Conservation (phyloP, 1,140 invertebrate genomes). For the Drosophila nikananu region DNA sequence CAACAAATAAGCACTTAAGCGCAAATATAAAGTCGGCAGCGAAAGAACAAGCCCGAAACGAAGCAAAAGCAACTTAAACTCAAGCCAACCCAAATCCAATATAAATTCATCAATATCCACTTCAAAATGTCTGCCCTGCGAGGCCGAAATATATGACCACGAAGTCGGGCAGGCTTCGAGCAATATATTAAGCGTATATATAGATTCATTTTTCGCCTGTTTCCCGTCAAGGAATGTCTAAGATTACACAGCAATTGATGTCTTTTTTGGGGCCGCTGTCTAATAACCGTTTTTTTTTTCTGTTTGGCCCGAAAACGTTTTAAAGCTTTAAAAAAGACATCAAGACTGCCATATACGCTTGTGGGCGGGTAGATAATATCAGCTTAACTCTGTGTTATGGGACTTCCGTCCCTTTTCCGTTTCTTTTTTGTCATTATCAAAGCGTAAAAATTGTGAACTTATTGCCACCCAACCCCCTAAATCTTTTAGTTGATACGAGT, state of each 20-base stretch:
- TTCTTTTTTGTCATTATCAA: slow-evolving; percentile 51
- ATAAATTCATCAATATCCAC: slow-evolving; percentile 78
- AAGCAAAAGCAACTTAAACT: slow-evolving; percentile 21
- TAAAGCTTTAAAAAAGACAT: slow-evolving; percentile 37
- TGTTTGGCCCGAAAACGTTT: slow-evolving; percentile 50
- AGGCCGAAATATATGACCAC: slow-evolving; percentile 36
- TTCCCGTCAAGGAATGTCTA: slow-evolving; percentile 54
- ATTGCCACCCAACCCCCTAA: slow-evolving; percentile 15
- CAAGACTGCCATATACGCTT: slow-evolving; percentile 8
- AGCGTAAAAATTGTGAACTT: slow-evolving; percentile 53
- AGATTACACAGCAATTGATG: slow-evolving; percentile 78
- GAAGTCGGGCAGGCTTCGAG: slow-evolving; percentile 27
- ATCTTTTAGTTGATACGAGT: slow-evolving; percentile 52
- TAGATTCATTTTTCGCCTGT: slow-evolving; percentile 35
- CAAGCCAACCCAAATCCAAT: slow-evolving; percentile 61
- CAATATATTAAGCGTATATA: slow-evolving; percentile 50
- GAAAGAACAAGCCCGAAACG: slow-evolving; percentile 40
- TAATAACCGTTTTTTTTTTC: slow-evolving; percentile 45
- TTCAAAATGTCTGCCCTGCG: slow-evolving; percentile 50
- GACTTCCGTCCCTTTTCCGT: slow-evolving; percentile 2
- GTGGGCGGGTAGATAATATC: slow-evolving; percentile 24
- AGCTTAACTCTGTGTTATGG: slow-evolving; percentile 37
- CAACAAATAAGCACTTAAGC: slow-evolving; percentile 74
- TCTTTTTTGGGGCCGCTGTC: slow-evolving; percentile 54
- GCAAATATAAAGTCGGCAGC: slow-evolving; percentile 34